Evolutionary conservation across 2,888 invertebrate species (phyloP).

Genomic region (Brachypterus glaber): DNA sequence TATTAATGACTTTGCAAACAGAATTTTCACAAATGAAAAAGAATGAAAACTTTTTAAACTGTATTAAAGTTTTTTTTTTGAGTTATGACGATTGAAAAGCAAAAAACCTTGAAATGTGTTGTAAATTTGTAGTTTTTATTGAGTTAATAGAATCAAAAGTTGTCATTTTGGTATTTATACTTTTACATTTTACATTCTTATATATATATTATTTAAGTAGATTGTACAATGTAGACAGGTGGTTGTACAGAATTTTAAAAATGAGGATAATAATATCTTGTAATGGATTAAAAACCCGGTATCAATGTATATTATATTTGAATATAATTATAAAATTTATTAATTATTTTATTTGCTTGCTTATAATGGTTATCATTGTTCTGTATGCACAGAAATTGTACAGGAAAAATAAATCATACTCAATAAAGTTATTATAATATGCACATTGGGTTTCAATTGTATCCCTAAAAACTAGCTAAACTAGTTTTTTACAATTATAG

Average conservation of each 20-base stretch:
- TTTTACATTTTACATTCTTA: slow-evolving; percentile 17
- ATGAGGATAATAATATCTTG: slow-evolving; percentile 28
- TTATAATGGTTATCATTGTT: slow-evolving; percentile 36
- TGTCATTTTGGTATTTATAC: background rate
- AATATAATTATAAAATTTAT: slow-evolving; percentile 35
- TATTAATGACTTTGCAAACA: too few species aligned
- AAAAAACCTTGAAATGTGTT: too few species aligned
- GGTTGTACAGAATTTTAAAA: slow-evolving; percentile 40
- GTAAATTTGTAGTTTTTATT: slow-evolving; percentile 2
- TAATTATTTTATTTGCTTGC: slow-evolving; percentile 36
- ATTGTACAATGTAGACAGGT: slow-evolving; percentile 40
- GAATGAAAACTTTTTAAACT: too few species aligned
- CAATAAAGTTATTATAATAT: slow-evolving; percentile 38
- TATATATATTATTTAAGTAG: slow-evolving; percentile 31
- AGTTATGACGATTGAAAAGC: too few species aligned
- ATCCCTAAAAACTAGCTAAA: too few species aligned
- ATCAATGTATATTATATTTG: slow-evolving; percentile 38
- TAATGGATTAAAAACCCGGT: too few species aligned
- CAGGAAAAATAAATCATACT: slow-evolving; percentile 39
- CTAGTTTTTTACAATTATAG: too few species aligned
- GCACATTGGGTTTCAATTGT: too few species aligned
- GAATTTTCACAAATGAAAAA: too few species aligned
- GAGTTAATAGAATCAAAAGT: too few species aligned
- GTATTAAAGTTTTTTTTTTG: too few species aligned
- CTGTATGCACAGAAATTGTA: slow-evolving; percentile 40